These are phyloP conservation scores for Mya arenaria DNA, from an alignment of 1,140 invertebrate genomes.

Conservation along the genomic window DNA sequence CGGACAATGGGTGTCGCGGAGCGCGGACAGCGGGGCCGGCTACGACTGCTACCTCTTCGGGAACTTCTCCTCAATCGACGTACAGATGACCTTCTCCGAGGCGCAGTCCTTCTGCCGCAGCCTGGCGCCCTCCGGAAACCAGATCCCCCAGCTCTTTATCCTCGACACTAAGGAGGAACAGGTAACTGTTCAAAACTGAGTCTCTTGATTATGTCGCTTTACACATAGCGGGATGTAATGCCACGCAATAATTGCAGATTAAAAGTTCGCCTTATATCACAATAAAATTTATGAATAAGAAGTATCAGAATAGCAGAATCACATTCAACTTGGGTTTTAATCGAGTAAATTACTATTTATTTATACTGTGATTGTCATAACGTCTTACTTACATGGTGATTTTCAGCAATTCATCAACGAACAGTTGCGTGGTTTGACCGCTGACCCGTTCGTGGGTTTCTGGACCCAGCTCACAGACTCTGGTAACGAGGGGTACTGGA, in stretches of 20 bases:
- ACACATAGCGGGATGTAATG: too few species aligned
- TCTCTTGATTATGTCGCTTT: too few species aligned
- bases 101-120: slow-evolving; percentile 3
- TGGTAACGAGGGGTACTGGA: neutral
- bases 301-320: too few species aligned
- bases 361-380: too few species aligned
- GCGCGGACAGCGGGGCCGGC: slow-evolving; percentile 8
- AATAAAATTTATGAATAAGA: too few species aligned
- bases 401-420: slow-evolving; percentile 15
- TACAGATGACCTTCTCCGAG: neutral
- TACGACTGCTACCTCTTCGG: slow-evolving; percentile 42
- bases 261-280: too few species aligned
- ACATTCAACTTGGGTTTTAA: too few species aligned
- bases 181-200: neutral
- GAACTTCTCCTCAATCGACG: neutral
- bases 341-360: too few species aligned
- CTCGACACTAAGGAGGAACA: slow-evolving; percentile 14
- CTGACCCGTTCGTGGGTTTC: neutral
- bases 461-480: slow-evolving; percentile 26
- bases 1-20: slow-evolving; percentile 12
- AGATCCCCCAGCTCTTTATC: neutral
- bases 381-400: too few species aligned
- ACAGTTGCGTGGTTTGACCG: neutral
- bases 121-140: neutral
- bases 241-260: too few species aligned